phyloP scores from a whole-genome alignment of 2,113 vertebrate genomes.

The Trogon surrucura region DNA sequence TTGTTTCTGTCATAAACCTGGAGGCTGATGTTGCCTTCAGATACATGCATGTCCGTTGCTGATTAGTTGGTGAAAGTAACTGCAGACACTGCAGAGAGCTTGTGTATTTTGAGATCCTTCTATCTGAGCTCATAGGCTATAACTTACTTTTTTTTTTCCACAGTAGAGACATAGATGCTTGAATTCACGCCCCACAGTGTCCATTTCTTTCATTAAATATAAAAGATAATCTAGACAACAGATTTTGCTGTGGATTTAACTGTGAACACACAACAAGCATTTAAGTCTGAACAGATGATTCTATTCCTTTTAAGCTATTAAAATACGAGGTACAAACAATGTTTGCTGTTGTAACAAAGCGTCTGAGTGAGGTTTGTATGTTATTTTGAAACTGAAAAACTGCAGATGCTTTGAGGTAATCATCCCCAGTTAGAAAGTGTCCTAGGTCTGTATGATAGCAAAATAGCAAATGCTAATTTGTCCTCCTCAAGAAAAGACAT shows the following conservation, averaged over 20 bases:
- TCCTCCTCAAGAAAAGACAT: neutral
- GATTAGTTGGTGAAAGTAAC: neutral
- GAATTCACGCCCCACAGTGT: neutral
- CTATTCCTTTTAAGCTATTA: neutral
- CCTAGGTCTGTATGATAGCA: neutral
- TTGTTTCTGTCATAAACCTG: neutral
- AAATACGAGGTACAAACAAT: neutral
- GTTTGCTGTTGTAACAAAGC: neutral
- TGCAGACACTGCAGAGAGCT: neutral
- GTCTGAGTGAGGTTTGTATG: neutral
- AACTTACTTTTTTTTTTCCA: neutral
- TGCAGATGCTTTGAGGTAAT: neutral
- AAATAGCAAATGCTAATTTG: neutral
- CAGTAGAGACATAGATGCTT: neutral
- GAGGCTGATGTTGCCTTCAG: neutral
- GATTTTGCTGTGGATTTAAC: neutral
- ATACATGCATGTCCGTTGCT: neutral
- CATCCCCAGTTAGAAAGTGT: neutral
- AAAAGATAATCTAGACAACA: neutral
- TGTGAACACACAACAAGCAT: neutral
- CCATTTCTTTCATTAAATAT: neutral
- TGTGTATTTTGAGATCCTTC: neutral
- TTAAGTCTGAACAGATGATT: neutral
- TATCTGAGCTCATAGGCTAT: neutral
- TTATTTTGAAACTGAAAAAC: neutral